Evolutionary conservation across 2,113 vertebrate species (phyloP).

Genomic region (Rutilus rutilus): DNA sequence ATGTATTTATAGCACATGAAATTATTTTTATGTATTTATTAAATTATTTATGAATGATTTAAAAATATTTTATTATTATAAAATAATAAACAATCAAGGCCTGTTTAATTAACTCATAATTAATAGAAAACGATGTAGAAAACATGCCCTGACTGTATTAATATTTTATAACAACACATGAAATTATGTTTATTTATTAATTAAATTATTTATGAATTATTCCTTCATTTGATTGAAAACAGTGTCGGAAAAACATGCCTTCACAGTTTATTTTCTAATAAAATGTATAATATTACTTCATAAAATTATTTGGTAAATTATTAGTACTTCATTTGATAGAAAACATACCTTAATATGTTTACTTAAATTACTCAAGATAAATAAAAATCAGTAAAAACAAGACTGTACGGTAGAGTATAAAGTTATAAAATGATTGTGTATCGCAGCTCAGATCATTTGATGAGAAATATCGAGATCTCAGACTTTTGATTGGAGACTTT

Average conservation of each 20-base stretch:
- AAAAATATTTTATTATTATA: no score
- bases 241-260: no score
- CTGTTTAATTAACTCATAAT: no score
- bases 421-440: neutral
- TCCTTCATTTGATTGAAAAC: no score
- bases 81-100: no score
- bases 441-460: neutral
- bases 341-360: neutral
- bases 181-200: no score
- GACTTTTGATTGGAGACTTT: no score
- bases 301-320: neutral
- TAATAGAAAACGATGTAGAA: neutral
- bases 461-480: neutral
- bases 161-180: neutral
- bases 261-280: neutral
- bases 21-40: no score
- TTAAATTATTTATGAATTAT: neutral
- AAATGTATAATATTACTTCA: neutral
- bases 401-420: neutral
- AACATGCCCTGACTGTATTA: neutral
- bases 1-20: no score
- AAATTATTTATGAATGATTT: neutral
- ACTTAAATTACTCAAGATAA: neutral
- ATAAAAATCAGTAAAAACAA: neutral
- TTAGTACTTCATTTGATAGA: neutral